Base-by-base conservation (phyloP, 2,888 invertebrate genomes). In the Philhelius pedissequus region DNA sequence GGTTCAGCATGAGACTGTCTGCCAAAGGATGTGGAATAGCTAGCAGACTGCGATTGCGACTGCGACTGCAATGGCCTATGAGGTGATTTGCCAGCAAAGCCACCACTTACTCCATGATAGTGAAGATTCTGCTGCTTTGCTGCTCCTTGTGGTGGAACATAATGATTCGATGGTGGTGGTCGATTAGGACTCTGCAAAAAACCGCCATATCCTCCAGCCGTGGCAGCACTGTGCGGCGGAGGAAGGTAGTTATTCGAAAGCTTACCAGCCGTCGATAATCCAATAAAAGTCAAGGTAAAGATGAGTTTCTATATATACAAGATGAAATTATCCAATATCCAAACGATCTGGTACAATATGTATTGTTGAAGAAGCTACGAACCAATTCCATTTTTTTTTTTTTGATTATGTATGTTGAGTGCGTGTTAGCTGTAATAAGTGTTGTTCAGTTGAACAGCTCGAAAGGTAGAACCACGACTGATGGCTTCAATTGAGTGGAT, bases 1-100 rank as follows among this genome's bases (percentile, higher is more conserved):
- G 92, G 92, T 30, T 48, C 92, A 89, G 66, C 92, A 89, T 86
- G 89, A 43, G 87, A 66, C 89, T 90, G 86, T 90, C 91, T 18
- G 90, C n/a, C n/a, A n/a, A 90, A 69, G 89, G 54, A 13, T 7
- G 54, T 25, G 4, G 69, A 69, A 5, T 66, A 69, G 32, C 58
- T 66, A 4, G 20, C 50, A 18, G 56, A 7, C 18, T 38, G 68
- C 22, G 27, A 30, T 13, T 18, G 50, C 18, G 79, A 54, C 40
- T n/a, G n/a, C n/a, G n/a, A n/a, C n/a, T n/a, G n/a, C n/a, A 43
- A 66, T n/a, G 76, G 62, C 13, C 70, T 71, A 20, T 79, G 66
- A 9, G 79, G 77, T 8, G 74, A 48, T 58, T 79, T 75, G 0
- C 86, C 74, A 4, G 76, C 86, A 32, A 83, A 89, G 3, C 88